These are phyloP conservation scores for Rhizomys pruinosus DNA, from an alignment of 2,113 vertebrate species.

Conservation along the genomic window DNA sequence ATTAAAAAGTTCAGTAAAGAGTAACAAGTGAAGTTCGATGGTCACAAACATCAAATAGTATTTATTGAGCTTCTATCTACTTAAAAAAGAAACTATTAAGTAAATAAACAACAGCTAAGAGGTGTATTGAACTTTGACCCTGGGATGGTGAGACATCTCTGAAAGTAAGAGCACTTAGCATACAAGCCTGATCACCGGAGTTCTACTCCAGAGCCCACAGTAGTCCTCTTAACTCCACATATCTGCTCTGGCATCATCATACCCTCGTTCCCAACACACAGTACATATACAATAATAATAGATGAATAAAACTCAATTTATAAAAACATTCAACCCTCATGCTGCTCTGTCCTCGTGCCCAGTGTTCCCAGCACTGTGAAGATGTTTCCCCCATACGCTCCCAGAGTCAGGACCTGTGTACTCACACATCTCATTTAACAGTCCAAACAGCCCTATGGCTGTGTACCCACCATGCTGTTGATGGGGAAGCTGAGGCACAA, in stretches of 20 bases:
- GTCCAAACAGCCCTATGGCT: background rate
- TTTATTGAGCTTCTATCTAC: slow-evolving; percentile 29
- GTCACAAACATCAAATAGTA: slow-evolving; percentile 15
- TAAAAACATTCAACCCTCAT: no score
- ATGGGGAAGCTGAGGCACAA: background rate
- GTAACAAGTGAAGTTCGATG: slow-evolving; percentile 52
- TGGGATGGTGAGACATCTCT: background rate
- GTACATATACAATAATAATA: no score
- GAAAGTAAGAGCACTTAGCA: background rate
- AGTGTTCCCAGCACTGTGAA: background rate
- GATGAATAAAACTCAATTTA: no score
- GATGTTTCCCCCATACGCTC: background rate
- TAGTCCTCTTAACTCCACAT: background rate
- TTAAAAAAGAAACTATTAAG: slow-evolving; percentile 26
- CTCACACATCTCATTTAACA: background rate
- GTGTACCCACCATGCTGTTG: no score
- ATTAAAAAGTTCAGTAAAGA: slow-evolving; percentile 61
- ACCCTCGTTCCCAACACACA: no score
- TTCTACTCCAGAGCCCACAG: background rate
- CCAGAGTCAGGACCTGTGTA: background rate
- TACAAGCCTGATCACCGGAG: background rate
- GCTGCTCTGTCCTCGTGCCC: background rate
- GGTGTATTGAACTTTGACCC: background rate
- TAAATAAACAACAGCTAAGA: background rate
- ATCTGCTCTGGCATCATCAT: background rate